Percentiles rank a stretch among this genome's conserved stretches.
These are phyloP conservation scores for Protodeltote pygarga DNA, from an alignment of 2,888 invertebrate species.

Conservation along the genomic window DNA sequence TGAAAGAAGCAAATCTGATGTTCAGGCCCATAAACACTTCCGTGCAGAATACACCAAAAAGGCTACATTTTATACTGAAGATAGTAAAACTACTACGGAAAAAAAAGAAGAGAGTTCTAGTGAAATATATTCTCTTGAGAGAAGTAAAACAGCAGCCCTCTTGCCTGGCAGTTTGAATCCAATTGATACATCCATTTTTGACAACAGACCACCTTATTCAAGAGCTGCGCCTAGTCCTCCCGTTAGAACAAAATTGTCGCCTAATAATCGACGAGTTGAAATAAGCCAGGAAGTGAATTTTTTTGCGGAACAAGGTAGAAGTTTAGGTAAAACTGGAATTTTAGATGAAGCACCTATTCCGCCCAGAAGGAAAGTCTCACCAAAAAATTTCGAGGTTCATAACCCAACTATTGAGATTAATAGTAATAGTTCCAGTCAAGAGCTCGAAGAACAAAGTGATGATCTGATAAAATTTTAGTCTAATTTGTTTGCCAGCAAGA, in stretches of 20 bases:
- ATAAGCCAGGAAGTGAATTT: constrained; percentile 56
- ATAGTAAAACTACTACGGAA: constrained; percentile 45
- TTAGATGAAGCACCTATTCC: constrained; percentile 73
- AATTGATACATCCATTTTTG: constrained; percentile 73
- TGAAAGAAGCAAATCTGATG: constrained; percentile 81
- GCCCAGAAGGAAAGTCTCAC: constrained; percentile 76
- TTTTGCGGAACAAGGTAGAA: constrained; percentile 67
- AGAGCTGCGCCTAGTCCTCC: constrained; percentile 82
- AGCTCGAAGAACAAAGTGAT: constrained; percentile 57
- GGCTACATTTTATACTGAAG: constrained; percentile 75
- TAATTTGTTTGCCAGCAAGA: constrained; percentile 17
- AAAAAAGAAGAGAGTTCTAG: constrained; percentile 51
- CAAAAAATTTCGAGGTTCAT: constrained; percentile 60
- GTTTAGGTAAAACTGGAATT: constrained; percentile 68
- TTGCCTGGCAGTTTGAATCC: constrained; percentile 63
- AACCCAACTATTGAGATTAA: constrained; percentile 47
- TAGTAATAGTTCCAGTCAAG: constrained; percentile 40
- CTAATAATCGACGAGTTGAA: constrained; percentile 60
- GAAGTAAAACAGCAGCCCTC: constrained; percentile 78
- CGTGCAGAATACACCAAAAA: constrained; percentile 63
- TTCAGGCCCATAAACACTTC: constrained; percentile 71
- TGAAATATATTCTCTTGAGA: constrained; percentile 67
- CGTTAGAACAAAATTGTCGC: constrained; percentile 74
- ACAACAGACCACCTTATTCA: constrained; percentile 73
- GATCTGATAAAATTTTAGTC: constrained; percentile 80